Evolutionary conservation across 1,140 invertebrate species (phyloP).

Genomic region (Anastrepha ludens): DNA sequence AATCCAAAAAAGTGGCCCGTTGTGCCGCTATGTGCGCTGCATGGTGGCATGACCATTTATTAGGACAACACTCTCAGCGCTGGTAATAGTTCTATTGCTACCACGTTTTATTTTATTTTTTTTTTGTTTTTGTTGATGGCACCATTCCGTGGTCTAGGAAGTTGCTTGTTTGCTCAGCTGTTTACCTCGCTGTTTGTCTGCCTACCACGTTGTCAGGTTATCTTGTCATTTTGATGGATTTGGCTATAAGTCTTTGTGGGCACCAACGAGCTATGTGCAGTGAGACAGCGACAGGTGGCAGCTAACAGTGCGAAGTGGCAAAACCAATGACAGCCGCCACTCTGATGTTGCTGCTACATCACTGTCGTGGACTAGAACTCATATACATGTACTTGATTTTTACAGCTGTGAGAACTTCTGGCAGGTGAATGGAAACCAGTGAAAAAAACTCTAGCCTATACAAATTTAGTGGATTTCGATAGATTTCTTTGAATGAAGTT

Average conservation of each 20-base stretch:
- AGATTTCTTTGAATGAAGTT: too few species aligned
- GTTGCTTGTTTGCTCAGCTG: constrained; percentile 39
- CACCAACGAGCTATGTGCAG: neutral
- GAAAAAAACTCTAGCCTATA: too few species aligned
- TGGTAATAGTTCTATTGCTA: neutral
- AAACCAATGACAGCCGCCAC: neutral
- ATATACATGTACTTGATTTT: neutral
- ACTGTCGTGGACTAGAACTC: neutral
- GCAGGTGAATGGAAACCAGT: too few species aligned
- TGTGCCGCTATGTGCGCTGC: neutral
- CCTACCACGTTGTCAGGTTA: constrained; percentile 40
- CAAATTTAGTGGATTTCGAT: too few species aligned
- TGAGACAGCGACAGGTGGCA: constrained; percentile 6
- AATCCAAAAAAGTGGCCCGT: neutral
- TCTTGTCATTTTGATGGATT: constrained; percentile 50
- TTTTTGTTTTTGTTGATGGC: neutral
- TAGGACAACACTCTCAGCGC: constrained; percentile 2
- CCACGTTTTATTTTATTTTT: neutral
- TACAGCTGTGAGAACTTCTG: neutral
- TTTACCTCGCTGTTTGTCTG: constrained; percentile 37
- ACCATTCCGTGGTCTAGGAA: neutral
- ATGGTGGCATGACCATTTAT: constrained; percentile 15
- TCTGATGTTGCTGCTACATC: neutral
- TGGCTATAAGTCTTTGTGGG: constrained; percentile 51
- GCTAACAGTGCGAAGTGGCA: constrained; percentile 22